These are phyloP conservation scores for Fundulus diaphanus DNA, from an alignment of 2,797 vertebrate genomes.

Conservation along the genomic window DNA sequence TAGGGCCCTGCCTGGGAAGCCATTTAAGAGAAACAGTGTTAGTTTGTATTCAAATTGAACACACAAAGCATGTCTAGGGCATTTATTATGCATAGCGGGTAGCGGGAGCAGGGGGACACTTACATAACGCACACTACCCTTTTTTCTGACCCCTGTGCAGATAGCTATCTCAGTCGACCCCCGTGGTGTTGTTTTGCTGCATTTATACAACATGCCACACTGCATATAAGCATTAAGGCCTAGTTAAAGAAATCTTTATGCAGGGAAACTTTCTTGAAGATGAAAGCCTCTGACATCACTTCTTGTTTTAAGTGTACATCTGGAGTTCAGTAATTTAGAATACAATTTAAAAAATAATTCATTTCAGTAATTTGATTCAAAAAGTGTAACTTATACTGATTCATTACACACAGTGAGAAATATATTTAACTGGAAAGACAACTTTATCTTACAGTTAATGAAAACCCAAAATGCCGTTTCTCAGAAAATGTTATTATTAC, in stretches of 20 bases:
- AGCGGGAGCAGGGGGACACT: slow-evolving; percentile 72
- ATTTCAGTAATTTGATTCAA: not conserved
- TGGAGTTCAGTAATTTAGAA: not conserved
- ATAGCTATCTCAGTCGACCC: slow-evolving; percentile 49
- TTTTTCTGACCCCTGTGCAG: slow-evolving; percentile 73
- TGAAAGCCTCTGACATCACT: not conserved
- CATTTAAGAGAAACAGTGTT: slow-evolving; percentile 73
- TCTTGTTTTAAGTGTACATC: not conserved
- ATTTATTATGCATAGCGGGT: slow-evolving; percentile 80
- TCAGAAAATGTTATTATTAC: not conserved
- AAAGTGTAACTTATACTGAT: not conserved
- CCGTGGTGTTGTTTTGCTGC: slow-evolving; percentile 41
- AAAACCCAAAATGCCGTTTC: not conserved
- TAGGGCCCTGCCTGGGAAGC: slow-evolving; percentile 54
- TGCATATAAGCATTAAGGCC: slow-evolving; percentile 5
- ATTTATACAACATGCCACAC: slow-evolving; percentile 49
- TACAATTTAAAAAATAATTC: not conserved
- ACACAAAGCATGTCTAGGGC: slow-evolving; percentile 74
- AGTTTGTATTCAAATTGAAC: slow-evolving; percentile 77
- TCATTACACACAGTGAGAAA: not conserved
- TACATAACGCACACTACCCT: slow-evolving; percentile 78
- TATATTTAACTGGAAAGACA: too few relatives aligned
- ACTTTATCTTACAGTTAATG: not conserved
- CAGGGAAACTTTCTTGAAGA: not conserved
- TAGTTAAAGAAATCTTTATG: not conserved